Base-by-base conservation (phyloP, 2,888 invertebrate species). In the Cynaeus angustus region DNA sequence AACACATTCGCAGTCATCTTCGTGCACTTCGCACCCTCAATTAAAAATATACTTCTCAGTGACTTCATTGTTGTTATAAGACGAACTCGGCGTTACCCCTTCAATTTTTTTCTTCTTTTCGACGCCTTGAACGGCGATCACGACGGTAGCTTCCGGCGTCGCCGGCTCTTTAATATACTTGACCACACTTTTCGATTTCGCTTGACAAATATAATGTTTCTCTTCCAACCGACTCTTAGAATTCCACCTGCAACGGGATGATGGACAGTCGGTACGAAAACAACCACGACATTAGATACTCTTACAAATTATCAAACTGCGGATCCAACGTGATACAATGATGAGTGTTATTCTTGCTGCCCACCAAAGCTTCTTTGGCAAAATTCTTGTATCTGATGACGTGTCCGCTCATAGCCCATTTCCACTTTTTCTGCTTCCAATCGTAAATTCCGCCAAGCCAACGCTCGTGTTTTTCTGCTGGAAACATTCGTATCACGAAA, bases 341-440 rank as follows among this genome's bases (percentile, higher is more conserved):
- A 9, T 62, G 48, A 4, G 61, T 53, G 9, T 66, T 41, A 10
- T 66, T 61, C 10, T 48, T 45, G 8, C 6, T 2, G 5, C 13
- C 45, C 4, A 48, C 37, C 10, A 30, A n/a, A 1, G 67, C 59
- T 84, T 89, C 88, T 82, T 88, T 88, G 73, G 89, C 90, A 82
- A 93, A 93, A 76, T 90, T 90, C 81, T 91, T 89, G 84, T 91
- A 92, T 76, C 87, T 88, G 82, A 93, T 87, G 78, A 88, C 88
- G 30, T 88, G 88, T 53, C 91, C 90, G 75, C 91, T 90, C 5
- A 89, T 88, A n/a, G 91, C 92, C 93, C 93, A 94, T 74, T 90
- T 89, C 88, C 89, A 91, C 85, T 74, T 52, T 9, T 87, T 86
- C 55, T 88, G 87, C 30, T 86, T 86, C 88, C 89, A 89, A 85